These are phyloP conservation scores for Entomobrya proxima DNA, from an alignment of 2,888 invertebrate genomes.

Conservation along the genomic window DNA sequence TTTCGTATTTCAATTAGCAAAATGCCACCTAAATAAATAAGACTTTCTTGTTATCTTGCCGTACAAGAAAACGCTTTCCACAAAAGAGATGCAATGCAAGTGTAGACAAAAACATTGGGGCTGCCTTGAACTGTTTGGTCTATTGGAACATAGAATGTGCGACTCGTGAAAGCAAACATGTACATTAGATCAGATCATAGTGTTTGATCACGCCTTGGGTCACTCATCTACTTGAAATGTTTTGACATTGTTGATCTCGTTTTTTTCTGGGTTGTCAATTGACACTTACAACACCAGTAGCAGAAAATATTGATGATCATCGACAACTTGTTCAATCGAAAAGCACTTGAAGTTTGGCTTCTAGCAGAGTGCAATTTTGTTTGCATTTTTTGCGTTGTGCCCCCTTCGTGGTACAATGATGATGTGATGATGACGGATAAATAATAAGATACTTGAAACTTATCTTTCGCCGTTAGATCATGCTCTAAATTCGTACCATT, in stretches of 20 bases:
- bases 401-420: background rate
- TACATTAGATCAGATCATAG: background rate
- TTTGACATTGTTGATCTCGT: constrained; percentile 18
- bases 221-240: constrained; percentile 30
- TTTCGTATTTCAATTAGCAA: too few relatives aligned
- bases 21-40: too few relatives aligned
- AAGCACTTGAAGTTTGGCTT: background rate
- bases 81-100: too few relatives aligned
- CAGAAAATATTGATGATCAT: background rate
- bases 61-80: too few relatives aligned
- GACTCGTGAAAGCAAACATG: background rate
- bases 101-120: too few relatives aligned
- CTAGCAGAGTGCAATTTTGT: background rate
- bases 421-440: background rate
- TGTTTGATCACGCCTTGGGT: background rate
- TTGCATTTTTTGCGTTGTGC: background rate
- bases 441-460: background rate
- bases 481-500: constrained; percentile 1
- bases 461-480: background rate
- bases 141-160: background rate
- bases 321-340: background rate
- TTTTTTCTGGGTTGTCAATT: constrained; percentile 17
- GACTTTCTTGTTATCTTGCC: too few relatives aligned
- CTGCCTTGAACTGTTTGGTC: constrained; percentile 12
- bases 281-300: constrained; percentile 9